phyloP scores from a whole-genome alignment of 2,888 invertebrate genomes.

The Nephrotoma flavescens region DNA sequence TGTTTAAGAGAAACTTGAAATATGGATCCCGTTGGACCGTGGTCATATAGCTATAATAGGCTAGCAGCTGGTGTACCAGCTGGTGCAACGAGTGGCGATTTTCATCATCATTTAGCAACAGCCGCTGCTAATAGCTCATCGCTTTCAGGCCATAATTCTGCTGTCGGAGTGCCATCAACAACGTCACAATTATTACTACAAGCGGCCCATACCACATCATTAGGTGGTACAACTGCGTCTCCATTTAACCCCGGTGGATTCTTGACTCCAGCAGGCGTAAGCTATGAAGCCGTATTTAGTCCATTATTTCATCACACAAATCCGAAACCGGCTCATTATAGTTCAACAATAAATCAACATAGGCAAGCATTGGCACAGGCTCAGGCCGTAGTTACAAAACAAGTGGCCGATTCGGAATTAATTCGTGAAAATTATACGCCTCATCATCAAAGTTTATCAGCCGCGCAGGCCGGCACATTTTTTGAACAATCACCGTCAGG shows the following conservation, averaged over 20 bases:
- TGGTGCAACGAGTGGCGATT: conserved; percentile 49
- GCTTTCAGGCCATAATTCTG: conserved; percentile 18
- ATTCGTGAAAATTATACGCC: conserved; percentile 42
- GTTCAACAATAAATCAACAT: conserved; percentile 45
- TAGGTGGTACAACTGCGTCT: conserved; percentile 47
- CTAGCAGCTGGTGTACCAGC: conserved; percentile 56
- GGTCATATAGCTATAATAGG: conserved; percentile 75
- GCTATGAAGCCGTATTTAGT: conserved; percentile 69
- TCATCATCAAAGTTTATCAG: conserved; percentile 29
- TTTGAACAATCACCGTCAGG: conserved; percentile 22
- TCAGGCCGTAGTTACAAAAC: conserved; percentile 38
- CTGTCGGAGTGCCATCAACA: conserved; percentile 42
- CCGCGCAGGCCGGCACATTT: conserved; percentile 27
- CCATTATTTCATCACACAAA: conserved; percentile 69
- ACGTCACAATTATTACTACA: conserved; percentile 51
- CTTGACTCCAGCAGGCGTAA: conserved; percentile 57
- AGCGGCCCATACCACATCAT: conserved; percentile 43
- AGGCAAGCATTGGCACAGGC: conserved; percentile 39
- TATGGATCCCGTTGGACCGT: conserved; percentile 85
- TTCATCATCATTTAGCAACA: conserved; percentile 52
- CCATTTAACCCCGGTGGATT: conserved; percentile 57
- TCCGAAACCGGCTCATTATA: conserved; percentile 58
- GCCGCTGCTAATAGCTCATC: conserved; percentile 22
- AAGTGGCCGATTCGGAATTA: conserved; percentile 39
- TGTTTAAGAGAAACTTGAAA: conserved; percentile 8